A percentile compares a stretch with the other conserved stretches of the same genome.
phyloP scores from a whole-genome alignment of 2,888 invertebrate species.

The Cryptus armator region DNA sequence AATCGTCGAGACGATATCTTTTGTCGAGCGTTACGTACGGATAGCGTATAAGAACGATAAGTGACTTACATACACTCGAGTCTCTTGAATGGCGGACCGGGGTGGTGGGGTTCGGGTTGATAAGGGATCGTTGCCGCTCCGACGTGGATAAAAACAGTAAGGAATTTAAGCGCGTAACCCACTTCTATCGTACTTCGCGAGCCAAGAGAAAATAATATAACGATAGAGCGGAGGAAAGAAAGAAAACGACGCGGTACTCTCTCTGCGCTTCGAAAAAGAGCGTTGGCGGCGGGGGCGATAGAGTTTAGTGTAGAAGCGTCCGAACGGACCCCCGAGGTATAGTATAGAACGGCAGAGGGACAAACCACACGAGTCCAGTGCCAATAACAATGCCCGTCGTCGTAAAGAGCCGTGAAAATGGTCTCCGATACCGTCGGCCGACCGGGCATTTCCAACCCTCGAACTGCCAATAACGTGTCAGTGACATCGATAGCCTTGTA shows the following conservation, averaged over 20 bases:
- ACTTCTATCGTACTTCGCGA: conserved; percentile 60
- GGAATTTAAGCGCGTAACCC: conserved; percentile 71
- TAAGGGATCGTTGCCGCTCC: conserved; percentile 45
- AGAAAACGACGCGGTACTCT: conserved; percentile 23
- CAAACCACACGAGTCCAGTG: conserved; percentile 65
- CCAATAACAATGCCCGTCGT: conserved; percentile 80
- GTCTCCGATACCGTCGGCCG: conserved; percentile 75
- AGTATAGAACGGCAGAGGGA: not conserved
- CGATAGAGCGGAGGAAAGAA: conserved; percentile 4
- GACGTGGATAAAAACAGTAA: conserved; percentile 52
- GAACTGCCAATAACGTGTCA: conserved; percentile 80
- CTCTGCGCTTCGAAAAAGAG: conserved; percentile 36
- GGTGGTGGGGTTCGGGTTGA: conserved; percentile 16
- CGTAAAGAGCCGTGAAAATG: conserved; percentile 80
- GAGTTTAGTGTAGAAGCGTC: conserved; percentile 39
- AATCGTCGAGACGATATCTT: conserved; percentile 16
- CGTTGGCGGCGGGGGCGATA: conserved; percentile 33
- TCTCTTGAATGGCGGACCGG: conserved; percentile 38
- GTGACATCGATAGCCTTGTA: conserved; percentile 61
- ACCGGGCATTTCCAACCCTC: conserved; percentile 76
- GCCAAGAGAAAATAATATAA: conserved; percentile 43
- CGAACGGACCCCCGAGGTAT: conserved; percentile 36
- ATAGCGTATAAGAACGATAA: not conserved
- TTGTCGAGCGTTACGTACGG: conserved; percentile 9
- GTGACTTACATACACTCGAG: conserved; percentile 31